Evolutionary conservation across 2,113 vertebrate species (phyloP).

Genomic region (Xyliphius kryptos): DNA sequence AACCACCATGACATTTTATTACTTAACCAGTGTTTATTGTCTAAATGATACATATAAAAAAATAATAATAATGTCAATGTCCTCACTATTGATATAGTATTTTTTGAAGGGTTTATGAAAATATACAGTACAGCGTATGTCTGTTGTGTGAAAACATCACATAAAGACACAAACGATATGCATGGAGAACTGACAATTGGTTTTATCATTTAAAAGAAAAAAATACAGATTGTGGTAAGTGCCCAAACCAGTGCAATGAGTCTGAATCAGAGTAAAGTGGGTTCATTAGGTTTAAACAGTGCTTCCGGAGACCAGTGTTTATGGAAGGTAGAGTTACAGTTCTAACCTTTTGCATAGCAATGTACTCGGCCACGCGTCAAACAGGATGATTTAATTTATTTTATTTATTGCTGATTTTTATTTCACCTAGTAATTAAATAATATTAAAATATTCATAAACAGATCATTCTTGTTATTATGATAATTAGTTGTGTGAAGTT

Average conservation of each 20-base stretch:
- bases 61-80: slow-evolving; percentile 43
- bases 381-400: background rate
- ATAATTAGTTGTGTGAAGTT: too few relatives aligned
- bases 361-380: slow-evolving; percentile 11
- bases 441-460: too few relatives aligned
- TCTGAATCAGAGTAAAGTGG: slow-evolving; percentile 37
- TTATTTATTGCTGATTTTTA: background rate
- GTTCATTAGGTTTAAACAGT: slow-evolving; percentile 46
- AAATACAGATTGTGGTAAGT: slow-evolving; percentile 41
- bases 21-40: slow-evolving; percentile 53
- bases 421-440: too few relatives aligned
- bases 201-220: slow-evolving; percentile 11
- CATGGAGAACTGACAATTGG: slow-evolving; percentile 31
- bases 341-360: slow-evolving; percentile 34
- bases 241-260: slow-evolving; percentile 47
- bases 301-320: slow-evolving; percentile 41
- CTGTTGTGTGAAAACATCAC: slow-evolving; percentile 35
- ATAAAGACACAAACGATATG: slow-evolving; percentile 31
- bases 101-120: slow-evolving; percentile 48
- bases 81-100: slow-evolving; percentile 37
- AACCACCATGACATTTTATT: slow-evolving; percentile 31
- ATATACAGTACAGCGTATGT: slow-evolving; percentile 52
- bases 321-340: slow-evolving; percentile 44
- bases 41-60: slow-evolving; percentile 52
- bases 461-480: too few relatives aligned